A percentile compares a stretch with the other conserved stretches of the same genome.
Conservation (phyloP, 2,888 invertebrate species). For the Pyrrhosoma nymphula region DNA sequence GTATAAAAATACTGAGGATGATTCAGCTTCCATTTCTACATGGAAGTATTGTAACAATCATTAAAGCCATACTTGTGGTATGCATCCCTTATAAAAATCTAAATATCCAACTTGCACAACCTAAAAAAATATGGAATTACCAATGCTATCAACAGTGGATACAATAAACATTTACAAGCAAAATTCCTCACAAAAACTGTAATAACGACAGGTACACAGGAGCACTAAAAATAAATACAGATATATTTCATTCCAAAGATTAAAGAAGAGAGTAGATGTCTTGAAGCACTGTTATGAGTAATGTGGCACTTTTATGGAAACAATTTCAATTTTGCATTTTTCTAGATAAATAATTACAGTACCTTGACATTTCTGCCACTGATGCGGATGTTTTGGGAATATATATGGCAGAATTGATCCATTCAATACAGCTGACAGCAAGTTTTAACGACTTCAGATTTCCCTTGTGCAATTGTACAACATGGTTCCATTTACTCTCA, state of each 20-base stretch:
- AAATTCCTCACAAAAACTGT: neutral
- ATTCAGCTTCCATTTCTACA: neutral
- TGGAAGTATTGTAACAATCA: neutral
- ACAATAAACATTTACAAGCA: neutral
- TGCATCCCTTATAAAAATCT: neutral
- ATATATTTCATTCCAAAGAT: neutral
- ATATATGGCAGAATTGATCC: too few relatives aligned
- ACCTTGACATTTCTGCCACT: too few relatives aligned
- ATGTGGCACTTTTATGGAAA: too few relatives aligned
- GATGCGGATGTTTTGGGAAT: too few relatives aligned
- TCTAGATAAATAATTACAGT: too few relatives aligned
- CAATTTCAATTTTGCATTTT: too few relatives aligned
- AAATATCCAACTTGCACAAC: neutral
- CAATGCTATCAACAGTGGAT: neutral
- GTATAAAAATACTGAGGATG: neutral
- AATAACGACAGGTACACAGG: neutral
- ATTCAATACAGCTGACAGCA: too few relatives aligned
- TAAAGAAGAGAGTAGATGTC: too few relatives aligned
- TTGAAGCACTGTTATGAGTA: too few relatives aligned
- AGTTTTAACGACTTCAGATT: too few relatives aligned
- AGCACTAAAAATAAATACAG: neutral
- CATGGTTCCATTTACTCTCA: too few relatives aligned
- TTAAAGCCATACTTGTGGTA: neutral
- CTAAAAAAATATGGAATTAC: neutral
- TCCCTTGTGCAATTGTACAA: too few relatives aligned